Percentiles rank a stretch among this genome's conserved stretches.
These are phyloP conservation scores for Euthynnus affinis DNA, from an alignment of 2,797 vertebrate genomes.

Conservation along the genomic window DNA sequence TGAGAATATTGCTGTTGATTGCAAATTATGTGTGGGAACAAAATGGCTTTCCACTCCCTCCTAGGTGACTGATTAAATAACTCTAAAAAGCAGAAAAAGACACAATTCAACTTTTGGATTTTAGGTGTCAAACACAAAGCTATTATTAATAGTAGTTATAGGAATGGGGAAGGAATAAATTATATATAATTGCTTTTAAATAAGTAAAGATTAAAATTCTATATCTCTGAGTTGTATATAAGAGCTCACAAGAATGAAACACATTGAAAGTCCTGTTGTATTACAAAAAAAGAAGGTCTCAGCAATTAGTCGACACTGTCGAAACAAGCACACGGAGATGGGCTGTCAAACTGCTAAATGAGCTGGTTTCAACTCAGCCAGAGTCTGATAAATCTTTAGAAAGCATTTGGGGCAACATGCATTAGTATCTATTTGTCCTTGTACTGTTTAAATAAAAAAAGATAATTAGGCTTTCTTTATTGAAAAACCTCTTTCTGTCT, in stretches of 20 bases:
- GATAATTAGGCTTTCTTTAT: constrained; percentile 35
- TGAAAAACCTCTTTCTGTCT: not conserved
- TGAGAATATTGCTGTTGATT: constrained; percentile 2
- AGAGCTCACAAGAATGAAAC: not conserved
- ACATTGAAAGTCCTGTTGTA: not conserved
- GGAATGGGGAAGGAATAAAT: not conserved
- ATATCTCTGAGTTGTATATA: not conserved
- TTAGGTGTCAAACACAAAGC: not conserved
- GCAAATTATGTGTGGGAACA: not conserved
- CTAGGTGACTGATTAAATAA: too few species aligned
- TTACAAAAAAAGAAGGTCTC: not conserved
- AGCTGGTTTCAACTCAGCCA: not conserved
- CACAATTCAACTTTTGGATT: not conserved
- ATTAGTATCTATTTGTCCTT: constrained; percentile 18
- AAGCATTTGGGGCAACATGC: not conserved
- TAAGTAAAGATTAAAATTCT: not conserved
- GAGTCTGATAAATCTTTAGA: constrained; percentile 3
- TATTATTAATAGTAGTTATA: not conserved
- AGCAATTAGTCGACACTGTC: not conserved
- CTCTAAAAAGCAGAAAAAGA: not conserved
- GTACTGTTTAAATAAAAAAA: constrained; percentile 4
- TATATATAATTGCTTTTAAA: not conserved
- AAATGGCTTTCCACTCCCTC: not conserved
- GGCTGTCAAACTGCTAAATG: constrained; percentile 15
- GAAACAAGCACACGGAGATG: not conserved